Conservation (phyloP, 2,797 vertebrate genomes). For the Aphelocoma californica region DNA sequence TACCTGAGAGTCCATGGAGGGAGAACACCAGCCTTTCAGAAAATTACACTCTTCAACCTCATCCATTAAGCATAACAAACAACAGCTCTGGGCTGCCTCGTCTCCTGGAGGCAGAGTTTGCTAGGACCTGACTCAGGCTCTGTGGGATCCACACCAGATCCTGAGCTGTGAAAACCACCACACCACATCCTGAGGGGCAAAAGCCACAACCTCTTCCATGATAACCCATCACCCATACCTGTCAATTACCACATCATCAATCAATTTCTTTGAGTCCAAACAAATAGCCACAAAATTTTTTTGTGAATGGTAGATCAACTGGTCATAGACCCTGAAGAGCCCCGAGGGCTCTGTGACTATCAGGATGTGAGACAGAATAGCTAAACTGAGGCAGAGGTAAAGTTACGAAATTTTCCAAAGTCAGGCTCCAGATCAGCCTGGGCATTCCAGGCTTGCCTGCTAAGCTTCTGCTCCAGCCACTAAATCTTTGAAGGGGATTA, state of each 20-base stretch:
- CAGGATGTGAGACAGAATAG: not conserved
- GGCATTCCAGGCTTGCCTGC: not conserved
- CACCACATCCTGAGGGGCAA: not conserved
- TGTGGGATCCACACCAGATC: not conserved
- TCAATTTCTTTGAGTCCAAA: not conserved
- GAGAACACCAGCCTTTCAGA: not conserved
- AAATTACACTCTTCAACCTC: not conserved
- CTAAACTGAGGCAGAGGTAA: not conserved
- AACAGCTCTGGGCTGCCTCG: not conserved
- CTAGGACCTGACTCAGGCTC: not conserved
- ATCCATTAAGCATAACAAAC: not conserved
- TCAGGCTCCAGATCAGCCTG: not conserved
- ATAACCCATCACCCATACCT: not conserved
- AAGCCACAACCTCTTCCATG: not conserved
- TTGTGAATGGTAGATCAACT: not conserved
- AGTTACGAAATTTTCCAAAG: not conserved
- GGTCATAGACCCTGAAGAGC: not conserved
- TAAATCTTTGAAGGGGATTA: conserved; percentile 47
- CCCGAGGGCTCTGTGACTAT: rapidly evolving
- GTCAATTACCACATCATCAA: not conserved
- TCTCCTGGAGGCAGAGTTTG: not conserved
- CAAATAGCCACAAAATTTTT: not conserved
- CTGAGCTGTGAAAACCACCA: not conserved
- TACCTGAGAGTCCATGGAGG: not conserved
- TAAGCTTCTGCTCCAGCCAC: conserved; percentile 12